Evolutionary conservation across 2,797 vertebrate genomes (phyloP).

Genomic region (Geotrypetes seraphini): DNA sequence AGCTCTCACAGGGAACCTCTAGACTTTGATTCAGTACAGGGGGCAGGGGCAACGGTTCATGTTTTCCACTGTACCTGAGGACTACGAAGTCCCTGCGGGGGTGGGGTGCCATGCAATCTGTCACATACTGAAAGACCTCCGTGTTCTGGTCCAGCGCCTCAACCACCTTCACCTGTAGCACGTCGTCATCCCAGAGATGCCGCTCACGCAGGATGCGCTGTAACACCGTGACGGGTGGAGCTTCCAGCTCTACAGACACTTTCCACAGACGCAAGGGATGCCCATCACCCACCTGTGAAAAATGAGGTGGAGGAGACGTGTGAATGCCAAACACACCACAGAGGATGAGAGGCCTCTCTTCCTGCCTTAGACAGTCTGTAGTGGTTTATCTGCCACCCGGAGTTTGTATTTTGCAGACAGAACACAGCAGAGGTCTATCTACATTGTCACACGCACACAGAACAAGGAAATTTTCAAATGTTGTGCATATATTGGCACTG

Average conservation of each 20-base stretch:
- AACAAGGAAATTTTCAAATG: no score
- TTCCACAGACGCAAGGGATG: conserved; percentile 70
- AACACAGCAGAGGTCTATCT: no score
- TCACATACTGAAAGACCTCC: conserved; percentile 71
- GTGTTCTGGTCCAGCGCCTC: conserved; percentile 61
- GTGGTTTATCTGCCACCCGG: no score
- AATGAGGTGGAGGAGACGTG: accelerated
- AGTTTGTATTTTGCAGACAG: no score
- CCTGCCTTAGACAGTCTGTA: no score
- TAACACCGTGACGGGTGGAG: conserved; percentile 51
- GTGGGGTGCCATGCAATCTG: conserved; percentile 75
- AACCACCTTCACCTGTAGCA: conserved; percentile 65
- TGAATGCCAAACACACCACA: no score
- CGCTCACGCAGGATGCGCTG: conserved; percentile 68
- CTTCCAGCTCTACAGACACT: conserved; percentile 58
- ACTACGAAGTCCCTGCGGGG: conserved; percentile 68
- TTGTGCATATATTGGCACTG: no score
- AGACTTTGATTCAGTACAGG: no score
- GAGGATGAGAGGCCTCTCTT: no score
- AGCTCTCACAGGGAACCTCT: no score
- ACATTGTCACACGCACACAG: no score
- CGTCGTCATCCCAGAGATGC: conserved; percentile 75
- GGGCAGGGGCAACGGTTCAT: background rate
- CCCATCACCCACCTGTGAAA: conserved; percentile 55
- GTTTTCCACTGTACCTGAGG: conserved; percentile 54